These are phyloP conservation scores for Tetanocera ferruginea DNA, from an alignment of 2,888 invertebrate genomes.

Conservation along the genomic window DNA sequence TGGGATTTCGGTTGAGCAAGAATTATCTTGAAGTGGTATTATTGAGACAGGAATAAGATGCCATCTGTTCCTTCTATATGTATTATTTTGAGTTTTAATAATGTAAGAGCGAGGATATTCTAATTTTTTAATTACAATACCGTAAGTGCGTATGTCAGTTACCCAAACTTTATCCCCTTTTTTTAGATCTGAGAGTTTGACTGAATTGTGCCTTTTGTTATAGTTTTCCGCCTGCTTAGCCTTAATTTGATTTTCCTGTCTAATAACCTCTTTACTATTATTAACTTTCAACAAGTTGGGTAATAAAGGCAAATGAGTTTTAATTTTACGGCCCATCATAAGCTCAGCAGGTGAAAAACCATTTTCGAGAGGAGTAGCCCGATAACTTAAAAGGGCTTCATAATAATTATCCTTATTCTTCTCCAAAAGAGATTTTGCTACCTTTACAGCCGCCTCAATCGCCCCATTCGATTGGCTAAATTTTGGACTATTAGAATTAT, in stretches of 20 bases:
- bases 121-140: not conserved
- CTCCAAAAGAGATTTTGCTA: slow-evolving; percentile 20
- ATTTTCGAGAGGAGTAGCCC: slow-evolving; percentile 30
- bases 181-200: not conserved
- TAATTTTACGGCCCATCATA: slow-evolving; percentile 34
- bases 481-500: slow-evolving; percentile 31
- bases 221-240: not conserved
- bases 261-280: slow-evolving; percentile 16
- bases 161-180: not conserved
- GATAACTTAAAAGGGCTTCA: not conserved
- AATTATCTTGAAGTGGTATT: not conserved
- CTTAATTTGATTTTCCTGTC: not conserved
- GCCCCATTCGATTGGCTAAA: slow-evolving; percentile 35
- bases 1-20: not conserved
- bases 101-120: too few species aligned
- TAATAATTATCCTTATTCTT: slow-evolving; percentile 22
- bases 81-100: too few species aligned
- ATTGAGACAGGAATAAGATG: too few species aligned
- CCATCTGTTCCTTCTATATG: too few species aligned
- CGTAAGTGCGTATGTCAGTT: not conserved
- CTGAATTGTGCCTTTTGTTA: not conserved
- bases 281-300: slow-evolving; percentile 8
- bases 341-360: slow-evolving; percentile 40
- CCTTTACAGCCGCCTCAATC: slow-evolving; percentile 21
- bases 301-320: slow-evolving; percentile 24